Evolutionary conservation across 2,888 invertebrate species (phyloP).

Genomic region (Perizoma affinitatum): DNA sequence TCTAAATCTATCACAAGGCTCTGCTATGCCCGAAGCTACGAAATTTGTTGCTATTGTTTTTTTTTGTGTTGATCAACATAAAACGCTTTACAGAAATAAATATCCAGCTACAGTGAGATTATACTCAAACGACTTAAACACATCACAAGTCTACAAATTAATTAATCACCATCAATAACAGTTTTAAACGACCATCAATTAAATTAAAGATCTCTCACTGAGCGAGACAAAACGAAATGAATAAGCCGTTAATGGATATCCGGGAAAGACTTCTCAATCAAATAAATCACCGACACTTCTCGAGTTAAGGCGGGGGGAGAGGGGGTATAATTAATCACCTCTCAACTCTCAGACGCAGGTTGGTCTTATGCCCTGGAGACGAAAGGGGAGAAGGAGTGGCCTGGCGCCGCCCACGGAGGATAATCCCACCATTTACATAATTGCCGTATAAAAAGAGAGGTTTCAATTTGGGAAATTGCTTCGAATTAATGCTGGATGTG

Average conservation of each 20-base stretch:
- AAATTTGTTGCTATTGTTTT: no score
- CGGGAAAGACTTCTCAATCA: conserved; percentile 68
- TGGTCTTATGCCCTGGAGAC: conserved; percentile 66
- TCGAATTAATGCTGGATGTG: conserved; percentile 69
- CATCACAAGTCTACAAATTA: conserved; percentile 12
- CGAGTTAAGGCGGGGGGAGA: conserved; percentile 59
- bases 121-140: conserved; percentile 9
- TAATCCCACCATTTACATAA: conserved; percentile 85
- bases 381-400: conserved; percentile 76
- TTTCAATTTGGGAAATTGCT: conserved; percentile 84
- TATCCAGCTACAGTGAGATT: neutral
- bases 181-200: conserved; percentile 39
- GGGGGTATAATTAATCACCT: conserved; percentile 71
- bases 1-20: no score
- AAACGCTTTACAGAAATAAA: neutral
- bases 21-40: no score
- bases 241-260: conserved; percentile 64
- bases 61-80: no score
- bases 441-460: conserved; percentile 83
- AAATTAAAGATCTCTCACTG: conserved; percentile 38
- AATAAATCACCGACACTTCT: conserved; percentile 69
- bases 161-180: conserved; percentile 26
- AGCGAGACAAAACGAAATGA: conserved; percentile 52
- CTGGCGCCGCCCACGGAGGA: conserved; percentile 76
- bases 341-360: conserved; percentile 54